Conservation (phyloP, 2,797 vertebrate genomes). For the Enteromius fasciolatus region DNA sequence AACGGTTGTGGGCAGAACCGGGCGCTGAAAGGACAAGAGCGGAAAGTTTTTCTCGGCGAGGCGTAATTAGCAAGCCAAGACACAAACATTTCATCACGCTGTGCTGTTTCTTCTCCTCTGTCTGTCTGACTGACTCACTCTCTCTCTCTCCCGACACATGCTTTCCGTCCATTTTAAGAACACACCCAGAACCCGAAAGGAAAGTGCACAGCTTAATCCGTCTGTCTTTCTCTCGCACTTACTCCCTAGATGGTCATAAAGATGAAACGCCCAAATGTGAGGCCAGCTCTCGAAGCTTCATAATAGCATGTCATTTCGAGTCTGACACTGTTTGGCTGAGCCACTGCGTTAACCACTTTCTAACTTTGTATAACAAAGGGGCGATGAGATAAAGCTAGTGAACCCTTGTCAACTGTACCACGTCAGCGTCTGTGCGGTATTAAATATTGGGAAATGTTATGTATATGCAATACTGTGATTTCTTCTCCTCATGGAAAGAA, state of each 20-base stretch:
- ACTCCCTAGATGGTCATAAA: constrained; percentile 41
- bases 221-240: constrained; percentile 26
- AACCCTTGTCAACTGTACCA: neutral
- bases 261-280: constrained; percentile 42
- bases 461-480: neutral
- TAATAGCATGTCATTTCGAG: constrained; percentile 34
- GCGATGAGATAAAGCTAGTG: neutral
- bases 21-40: constrained; percentile 45
- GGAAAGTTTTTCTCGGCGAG: constrained; percentile 51
- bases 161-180: constrained; percentile 47
- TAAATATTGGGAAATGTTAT: neutral
- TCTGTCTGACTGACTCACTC: constrained; percentile 34
- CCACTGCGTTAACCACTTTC: constrained; percentile 14
- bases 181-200: constrained; percentile 46
- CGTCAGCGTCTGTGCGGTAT: neutral
- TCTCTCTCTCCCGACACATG: constrained; percentile 44
- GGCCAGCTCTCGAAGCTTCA: constrained; percentile 20
- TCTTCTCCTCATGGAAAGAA: neutral
- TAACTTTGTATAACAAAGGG: constrained; percentile 8
- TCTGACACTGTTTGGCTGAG: constrained; percentile 8
- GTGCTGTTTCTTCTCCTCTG: constrained; percentile 46
- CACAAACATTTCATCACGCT: constrained; percentile 59
- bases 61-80: constrained; percentile 54
- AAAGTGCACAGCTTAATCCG: constrained; percentile 36
- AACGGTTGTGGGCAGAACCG: constrained; percentile 37